Conservation (phyloP, 2,797 vertebrate species). For the Bufotes viridis region DNA sequence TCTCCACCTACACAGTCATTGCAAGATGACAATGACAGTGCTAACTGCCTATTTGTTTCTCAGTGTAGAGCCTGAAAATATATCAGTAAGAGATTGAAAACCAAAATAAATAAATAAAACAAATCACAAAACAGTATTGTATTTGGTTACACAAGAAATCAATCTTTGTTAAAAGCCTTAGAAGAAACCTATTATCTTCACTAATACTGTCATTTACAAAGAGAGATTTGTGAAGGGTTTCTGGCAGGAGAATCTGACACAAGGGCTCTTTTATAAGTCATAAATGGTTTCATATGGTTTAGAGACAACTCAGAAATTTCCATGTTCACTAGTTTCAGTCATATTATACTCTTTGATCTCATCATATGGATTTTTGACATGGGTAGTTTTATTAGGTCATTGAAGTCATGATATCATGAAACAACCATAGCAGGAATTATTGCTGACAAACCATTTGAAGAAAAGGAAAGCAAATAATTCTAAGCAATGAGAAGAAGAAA, state of each 20-base stretch:
- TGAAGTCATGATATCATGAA: slow-evolving; percentile 14
- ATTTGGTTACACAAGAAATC: slow-evolving; percentile 8
- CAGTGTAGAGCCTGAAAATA: slow-evolving; percentile 7
- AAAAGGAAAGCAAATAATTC: not conserved
- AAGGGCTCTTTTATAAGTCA: slow-evolving; percentile 5
- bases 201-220: slow-evolving; percentile 28
- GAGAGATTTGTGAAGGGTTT: slow-evolving; percentile 10
- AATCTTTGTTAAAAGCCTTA: slow-evolving; percentile 6
- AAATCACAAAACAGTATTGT: not conserved
- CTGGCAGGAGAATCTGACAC: slow-evolving; percentile 16
- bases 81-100: slow-evolving; percentile 7
- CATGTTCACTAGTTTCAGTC: slow-evolving; percentile 7
- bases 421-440: not conserved
- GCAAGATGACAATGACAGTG: slow-evolving; percentile 40
- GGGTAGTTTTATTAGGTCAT: slow-evolving; percentile 1
- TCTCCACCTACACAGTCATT: slow-evolving; percentile 32
- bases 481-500: not conserved
- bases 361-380: slow-evolving; percentile 23
- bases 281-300: slow-evolving; percentile 24
- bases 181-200: slow-evolving; percentile 28
- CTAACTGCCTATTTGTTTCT: slow-evolving; percentile 48
- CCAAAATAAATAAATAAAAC: not conserved
- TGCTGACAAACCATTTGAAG: not conserved
- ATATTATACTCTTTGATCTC: slow-evolving; percentile 21
- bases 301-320: slow-evolving; percentile 18